Evolutionary conservation across 1,140 invertebrate species (phyloP).

Genomic region (Pseudoatta argentina): DNA sequence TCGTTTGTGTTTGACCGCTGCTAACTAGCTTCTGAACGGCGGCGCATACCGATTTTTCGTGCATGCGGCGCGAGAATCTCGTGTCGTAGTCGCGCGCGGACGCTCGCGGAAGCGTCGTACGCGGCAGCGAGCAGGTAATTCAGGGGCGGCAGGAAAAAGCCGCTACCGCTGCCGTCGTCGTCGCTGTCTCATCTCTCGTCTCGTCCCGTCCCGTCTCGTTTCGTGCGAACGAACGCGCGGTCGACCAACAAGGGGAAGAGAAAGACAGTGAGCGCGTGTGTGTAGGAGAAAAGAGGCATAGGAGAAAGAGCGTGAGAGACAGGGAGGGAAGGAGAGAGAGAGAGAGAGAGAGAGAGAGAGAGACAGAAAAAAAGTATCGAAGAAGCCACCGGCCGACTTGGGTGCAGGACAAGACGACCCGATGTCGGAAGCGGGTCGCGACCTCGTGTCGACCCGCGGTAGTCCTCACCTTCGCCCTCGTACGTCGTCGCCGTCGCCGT

Average conservation of each 20-base stretch:
- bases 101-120: slow-evolving; percentile 29
- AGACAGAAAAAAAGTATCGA: slow-evolving; percentile 19
- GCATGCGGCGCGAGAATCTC: slow-evolving; percentile 59
- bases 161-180: slow-evolving; percentile 4
- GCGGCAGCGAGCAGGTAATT: slow-evolving; percentile 43
- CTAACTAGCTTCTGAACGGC: slow-evolving; percentile 22
- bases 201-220: slow-evolving; percentile 31
- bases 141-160: slow-evolving; percentile 65
- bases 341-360: background rate
- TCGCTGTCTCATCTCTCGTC: background rate
- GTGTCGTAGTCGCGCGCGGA: slow-evolving; percentile 22
- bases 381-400: slow-evolving; percentile 76
- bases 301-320: background rate
- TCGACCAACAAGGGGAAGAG: background rate
- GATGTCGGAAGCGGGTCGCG: slow-evolving; percentile 77
- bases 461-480: slow-evolving; percentile 70
- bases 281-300: background rate
- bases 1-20: slow-evolving; percentile 55
- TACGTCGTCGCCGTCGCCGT: slow-evolving; percentile 32
- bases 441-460: slow-evolving; percentile 76
- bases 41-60: slow-evolving; percentile 63
- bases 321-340: background rate
- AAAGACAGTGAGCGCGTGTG: background rate
- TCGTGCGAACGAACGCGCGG: slow-evolving; percentile 18
- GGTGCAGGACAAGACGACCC: slow-evolving; percentile 72